Conservation (phyloP, 2,113 vertebrate species). For the Burhinus bistriatus region DNA sequence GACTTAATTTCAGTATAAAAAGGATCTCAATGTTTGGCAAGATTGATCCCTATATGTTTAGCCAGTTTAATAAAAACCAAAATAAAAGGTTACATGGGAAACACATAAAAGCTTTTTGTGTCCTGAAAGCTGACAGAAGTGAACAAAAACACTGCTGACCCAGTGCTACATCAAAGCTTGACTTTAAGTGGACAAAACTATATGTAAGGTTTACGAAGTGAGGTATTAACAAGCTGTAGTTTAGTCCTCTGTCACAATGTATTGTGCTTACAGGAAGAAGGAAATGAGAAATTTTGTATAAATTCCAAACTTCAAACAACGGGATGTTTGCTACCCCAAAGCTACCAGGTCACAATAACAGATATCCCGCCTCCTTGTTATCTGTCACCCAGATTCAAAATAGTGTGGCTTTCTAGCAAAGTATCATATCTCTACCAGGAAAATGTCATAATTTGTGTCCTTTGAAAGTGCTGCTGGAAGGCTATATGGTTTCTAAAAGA, state of each 20-base stretch:
- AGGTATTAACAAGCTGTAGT: slow-evolving; percentile 6
- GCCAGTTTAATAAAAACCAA: background rate
- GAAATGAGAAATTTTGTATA: slow-evolving; percentile 68
- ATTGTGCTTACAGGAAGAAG: slow-evolving; percentile 66
- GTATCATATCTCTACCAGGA: background rate
- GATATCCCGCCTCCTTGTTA: background rate
- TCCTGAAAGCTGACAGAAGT: background rate
- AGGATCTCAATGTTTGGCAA: background rate
- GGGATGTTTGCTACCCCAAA: slow-evolving; percentile 44
- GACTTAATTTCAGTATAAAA: background rate
- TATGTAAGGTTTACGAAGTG: background rate
- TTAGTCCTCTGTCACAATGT: slow-evolving; percentile 30
- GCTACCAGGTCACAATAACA: background rate
- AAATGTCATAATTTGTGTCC: background rate
- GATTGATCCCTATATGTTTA: background rate
- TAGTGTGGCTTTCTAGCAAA: background rate
- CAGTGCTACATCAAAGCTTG: slow-evolving; percentile 34
- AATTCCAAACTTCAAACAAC: slow-evolving; percentile 57
- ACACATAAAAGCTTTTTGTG: background rate
- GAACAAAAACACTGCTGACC: background rate
- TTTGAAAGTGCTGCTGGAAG: background rate
- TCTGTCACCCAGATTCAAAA: slow-evolving; percentile 9
- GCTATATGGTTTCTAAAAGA: background rate
- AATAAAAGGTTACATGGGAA: background rate
- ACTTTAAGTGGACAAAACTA: slow-evolving; percentile 15